Conservation (phyloP, 2,797 vertebrate species). For the Lagorchestes hirsutus region DNA sequence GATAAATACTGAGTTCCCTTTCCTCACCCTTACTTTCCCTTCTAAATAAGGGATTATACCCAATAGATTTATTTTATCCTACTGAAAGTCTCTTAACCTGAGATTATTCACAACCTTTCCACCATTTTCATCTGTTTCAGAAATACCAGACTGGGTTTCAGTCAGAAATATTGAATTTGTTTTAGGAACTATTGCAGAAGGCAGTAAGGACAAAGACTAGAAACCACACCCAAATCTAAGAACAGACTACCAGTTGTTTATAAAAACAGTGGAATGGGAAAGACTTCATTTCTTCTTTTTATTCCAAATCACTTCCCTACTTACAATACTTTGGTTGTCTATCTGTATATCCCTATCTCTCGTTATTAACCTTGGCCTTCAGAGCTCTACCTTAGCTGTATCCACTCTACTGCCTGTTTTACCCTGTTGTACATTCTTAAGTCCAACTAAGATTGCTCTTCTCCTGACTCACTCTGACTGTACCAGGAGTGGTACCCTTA, state of each 20-base stretch:
- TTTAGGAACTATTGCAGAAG: conserved; percentile 37
- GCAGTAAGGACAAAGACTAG: conserved; percentile 7
- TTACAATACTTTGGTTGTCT: background rate
- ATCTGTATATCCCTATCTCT: background rate
- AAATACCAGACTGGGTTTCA: conserved; percentile 17
- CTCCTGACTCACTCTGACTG: background rate
- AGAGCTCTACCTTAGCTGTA: background rate
- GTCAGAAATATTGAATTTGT: conserved; percentile 13
- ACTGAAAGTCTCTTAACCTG: background rate
- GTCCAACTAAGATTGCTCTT: background rate
- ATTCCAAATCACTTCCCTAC: background rate
- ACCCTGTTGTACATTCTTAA: background rate
- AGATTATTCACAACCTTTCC: background rate
- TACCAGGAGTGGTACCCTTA: background rate
- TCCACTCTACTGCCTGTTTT: background rate
- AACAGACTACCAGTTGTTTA: background rate
- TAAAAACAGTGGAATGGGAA: conserved; percentile 10
- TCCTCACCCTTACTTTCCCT: background rate
- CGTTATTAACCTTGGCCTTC: background rate
- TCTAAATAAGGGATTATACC: background rate
- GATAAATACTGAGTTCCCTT: background rate
- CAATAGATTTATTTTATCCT: background rate
- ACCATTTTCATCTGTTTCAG: background rate
- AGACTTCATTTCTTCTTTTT: background rate
- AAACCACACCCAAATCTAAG: background rate